Conservation (phyloP, 2,113 vertebrate species). For the Eleginops maclovinus region DNA sequence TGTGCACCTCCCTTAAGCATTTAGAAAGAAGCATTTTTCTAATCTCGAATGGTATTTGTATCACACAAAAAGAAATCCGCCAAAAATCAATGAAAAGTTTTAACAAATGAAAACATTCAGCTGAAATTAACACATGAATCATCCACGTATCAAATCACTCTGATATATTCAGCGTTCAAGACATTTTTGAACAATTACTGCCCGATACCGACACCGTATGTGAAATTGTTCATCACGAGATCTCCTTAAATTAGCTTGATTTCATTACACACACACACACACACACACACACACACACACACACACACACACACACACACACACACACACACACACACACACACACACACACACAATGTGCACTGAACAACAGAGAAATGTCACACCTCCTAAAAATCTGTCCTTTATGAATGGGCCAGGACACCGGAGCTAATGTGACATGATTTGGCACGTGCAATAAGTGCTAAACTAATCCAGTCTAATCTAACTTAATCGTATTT, state of each 20-base stretch:
- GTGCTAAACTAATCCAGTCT: conserved; percentile 83
- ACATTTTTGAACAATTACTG: conserved; percentile 51
- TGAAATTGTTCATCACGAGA: conserved; percentile 59
- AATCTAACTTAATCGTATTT: conserved; percentile 82
- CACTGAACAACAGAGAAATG: conserved; percentile 68
- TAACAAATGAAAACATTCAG: not conserved
- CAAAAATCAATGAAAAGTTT: conserved; percentile 27
- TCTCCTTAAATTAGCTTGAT: conserved; percentile 57
- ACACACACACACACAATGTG: conserved; percentile 29
- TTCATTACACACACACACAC: conserved; percentile 28
- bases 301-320: conserved; percentile 14
- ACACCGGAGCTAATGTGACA: conserved; percentile 81
- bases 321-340: conserved; percentile 29
- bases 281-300: conserved; percentile 17
- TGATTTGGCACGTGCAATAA: conserved; percentile 85
- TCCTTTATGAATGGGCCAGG: conserved; percentile 78
- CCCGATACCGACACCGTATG: not conserved
- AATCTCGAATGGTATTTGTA: conserved; percentile 7
- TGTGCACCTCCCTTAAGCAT: not conserved
- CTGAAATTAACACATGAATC: conserved; percentile 51
- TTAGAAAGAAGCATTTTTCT: not conserved
- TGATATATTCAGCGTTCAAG: conserved; percentile 24
- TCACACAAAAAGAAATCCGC: not conserved
- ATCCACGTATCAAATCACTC: conserved; percentile 24
- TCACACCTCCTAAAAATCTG: conserved; percentile 73